A percentile compares a stretch with the other conserved stretches of the same genome.
Conservation (phyloP, 2,113 vertebrate genomes). For the Tylochromis polylepis region DNA sequence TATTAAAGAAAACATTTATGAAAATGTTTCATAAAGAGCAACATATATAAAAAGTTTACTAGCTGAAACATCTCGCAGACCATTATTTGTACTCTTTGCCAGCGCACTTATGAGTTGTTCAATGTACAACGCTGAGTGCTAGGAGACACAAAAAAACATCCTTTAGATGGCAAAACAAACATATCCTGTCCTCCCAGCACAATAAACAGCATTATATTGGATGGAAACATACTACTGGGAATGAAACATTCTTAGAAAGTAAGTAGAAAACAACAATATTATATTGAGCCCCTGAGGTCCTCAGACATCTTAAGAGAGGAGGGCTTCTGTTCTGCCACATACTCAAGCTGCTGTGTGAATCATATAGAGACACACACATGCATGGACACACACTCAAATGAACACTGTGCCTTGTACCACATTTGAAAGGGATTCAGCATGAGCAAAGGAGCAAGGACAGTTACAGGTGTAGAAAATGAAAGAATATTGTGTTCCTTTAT, state of each 20-base stretch:
- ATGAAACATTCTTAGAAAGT: conserved; percentile 57
- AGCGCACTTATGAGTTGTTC: conserved; percentile 28
- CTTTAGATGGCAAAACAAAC: conserved; percentile 59
- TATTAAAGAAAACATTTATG: not conserved
- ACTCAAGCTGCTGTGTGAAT: conserved; percentile 32
- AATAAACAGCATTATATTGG: conserved; percentile 63
- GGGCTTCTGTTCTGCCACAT: conserved; percentile 34
- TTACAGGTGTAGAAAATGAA: not conserved
- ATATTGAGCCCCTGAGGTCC: conserved; percentile 61
- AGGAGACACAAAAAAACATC: conserved; percentile 58
- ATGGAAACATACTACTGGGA: conserved; percentile 60
- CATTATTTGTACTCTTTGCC: conserved; percentile 38
- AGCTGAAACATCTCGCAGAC: conserved; percentile 4
- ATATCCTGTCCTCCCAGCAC: conserved; percentile 55
- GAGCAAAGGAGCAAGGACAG: not conserved
- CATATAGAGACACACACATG: not conserved
- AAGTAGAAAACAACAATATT: conserved; percentile 61
- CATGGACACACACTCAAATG: not conserved
- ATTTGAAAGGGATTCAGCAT: conserved; percentile 16
- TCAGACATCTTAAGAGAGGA: conserved; percentile 54
- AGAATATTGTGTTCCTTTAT: not conserved
- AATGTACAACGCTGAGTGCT: conserved; percentile 48
- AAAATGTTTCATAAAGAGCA: conserved; percentile 16
- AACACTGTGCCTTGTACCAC: conserved; percentile 12
- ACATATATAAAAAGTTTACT: conserved; percentile 35